Evolutionary conservation across 2,797 vertebrate genomes (phyloP), one percentile per base, ranked within the genome.

Genomic region (Falco columbarius): DNA sequence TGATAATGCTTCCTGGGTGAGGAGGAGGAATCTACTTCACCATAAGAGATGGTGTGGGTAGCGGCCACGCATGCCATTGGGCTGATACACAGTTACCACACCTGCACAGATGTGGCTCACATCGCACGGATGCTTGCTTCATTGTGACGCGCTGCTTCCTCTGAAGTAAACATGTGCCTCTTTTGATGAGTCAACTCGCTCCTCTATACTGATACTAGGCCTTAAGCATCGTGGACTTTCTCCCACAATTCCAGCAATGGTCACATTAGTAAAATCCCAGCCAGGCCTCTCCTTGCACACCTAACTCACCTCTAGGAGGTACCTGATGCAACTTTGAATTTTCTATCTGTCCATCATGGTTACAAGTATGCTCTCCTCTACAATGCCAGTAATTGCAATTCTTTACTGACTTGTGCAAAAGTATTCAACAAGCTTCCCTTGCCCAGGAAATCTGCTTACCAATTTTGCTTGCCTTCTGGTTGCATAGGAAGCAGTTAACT

Each of bases 51-150:
- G 16, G 24, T 72, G 54, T 9, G n/a, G 32, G 22, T 19, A 68
- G 42, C 14, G n/a, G 44, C 58, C 23, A 74, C 3, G 6, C 6
- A 5, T 8, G 30, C 14, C 30, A 9, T 0, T 14, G 40, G 14
- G 86, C 44, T 71, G 56, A 80, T 5, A 23, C 3, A 14, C 26
- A 49, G 51, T 38, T 22, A 46, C 5, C 26, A 54, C 2, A 29
- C 44, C 65, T 67, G 44, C 56, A 83, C 5, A 70, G 32, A 54
- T 7, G 54, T 12, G 63, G 34, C 56, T 89, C 9, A 38, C 44
- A 81, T 32, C 24, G 47, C 14, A 71, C 0, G 0, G 4, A 55
- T 40, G 52, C 58, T 86, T 76, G 55, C 42, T 66, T 76, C 58
- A 44, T 14, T 36, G 18, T 18, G 49, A 75, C 66, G 62, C 2